Conservation (phyloP, 2,113 vertebrate genomes). For the Mormyrus iriodes region DNA sequence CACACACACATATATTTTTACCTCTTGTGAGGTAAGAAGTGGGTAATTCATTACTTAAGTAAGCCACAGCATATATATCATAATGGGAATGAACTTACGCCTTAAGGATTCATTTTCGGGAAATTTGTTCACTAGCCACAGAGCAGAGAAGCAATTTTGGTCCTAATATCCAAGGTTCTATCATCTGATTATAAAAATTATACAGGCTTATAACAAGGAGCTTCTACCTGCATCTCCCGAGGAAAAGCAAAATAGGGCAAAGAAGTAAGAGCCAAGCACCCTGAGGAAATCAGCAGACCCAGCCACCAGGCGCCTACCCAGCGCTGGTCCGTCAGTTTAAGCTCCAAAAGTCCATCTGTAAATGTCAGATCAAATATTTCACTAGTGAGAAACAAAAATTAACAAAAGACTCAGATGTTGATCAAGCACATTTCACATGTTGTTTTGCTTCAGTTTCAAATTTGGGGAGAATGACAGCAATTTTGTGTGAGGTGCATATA, state of each 20-base stretch:
- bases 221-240: conserved; percentile 45
- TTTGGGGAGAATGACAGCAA: background rate
- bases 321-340: conserved; percentile 70
- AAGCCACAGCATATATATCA: background rate
- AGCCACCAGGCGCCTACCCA: conserved; percentile 99
- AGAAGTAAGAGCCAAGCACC: conserved; percentile 71
- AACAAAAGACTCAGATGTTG: background rate
- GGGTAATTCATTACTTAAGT: background rate
- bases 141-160: background rate
- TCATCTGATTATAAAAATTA: background rate
- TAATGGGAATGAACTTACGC: background rate
- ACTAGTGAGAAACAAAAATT: background rate
- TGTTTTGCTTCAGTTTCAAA: background rate
- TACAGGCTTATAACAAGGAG: conserved; percentile 38
- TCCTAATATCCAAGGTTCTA: background rate
- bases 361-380: background rate
- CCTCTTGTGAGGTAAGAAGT: background rate
- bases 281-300: conserved; percentile 77
- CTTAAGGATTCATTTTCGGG: background rate
- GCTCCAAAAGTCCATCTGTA: conserved; percentile 44
- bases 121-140: background rate
- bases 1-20: too few relatives aligned
- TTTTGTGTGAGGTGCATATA: background rate
- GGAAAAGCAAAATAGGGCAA: conserved; percentile 96
- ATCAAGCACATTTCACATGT: background rate